Conservation (phyloP, 30 jellyfish, hydroid and myxozoan species). For the Sanderia malayensis region DNA sequence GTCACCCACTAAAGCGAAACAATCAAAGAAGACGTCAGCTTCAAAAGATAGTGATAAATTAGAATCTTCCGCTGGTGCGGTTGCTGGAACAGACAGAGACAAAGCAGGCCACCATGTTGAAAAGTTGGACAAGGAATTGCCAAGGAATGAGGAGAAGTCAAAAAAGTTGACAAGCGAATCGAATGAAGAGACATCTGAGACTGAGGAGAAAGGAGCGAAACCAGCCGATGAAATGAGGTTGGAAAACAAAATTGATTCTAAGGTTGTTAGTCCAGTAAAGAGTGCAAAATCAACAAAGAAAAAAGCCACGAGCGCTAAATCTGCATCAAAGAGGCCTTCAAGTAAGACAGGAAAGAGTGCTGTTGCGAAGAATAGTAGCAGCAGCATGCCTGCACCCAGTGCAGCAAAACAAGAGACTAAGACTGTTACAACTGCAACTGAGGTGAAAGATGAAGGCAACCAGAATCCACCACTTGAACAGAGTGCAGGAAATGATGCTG, state of each 20-base stretch:
- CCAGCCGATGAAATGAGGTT: not conserved
- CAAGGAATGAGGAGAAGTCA: no score
- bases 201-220: not conserved
- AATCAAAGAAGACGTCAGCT: conserved; percentile 20
- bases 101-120: no score
- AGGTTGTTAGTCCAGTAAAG: not conserved
- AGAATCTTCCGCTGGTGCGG: not conserved
- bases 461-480: conserved; percentile 8
- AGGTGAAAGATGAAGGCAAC: conserved; percentile 18
- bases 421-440: conserved; percentile 18
- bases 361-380: not conserved
- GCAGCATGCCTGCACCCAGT: not conserved
- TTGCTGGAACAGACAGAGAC: no score
- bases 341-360: not conserved
- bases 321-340: not conserved
- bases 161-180: no score
- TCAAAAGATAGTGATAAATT: not conserved
- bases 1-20: conserved; percentile 16
- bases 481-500: conserved; percentile 11
- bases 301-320: not conserved
- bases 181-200: not conserved
- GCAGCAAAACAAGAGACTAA: conserved; percentile 6
- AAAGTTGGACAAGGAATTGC: no score
- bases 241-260: not conserved
- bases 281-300: not conserved